Evolutionary conservation across 2,888 invertebrate species (phyloP).

Genomic region (Autographa gamma): DNA sequence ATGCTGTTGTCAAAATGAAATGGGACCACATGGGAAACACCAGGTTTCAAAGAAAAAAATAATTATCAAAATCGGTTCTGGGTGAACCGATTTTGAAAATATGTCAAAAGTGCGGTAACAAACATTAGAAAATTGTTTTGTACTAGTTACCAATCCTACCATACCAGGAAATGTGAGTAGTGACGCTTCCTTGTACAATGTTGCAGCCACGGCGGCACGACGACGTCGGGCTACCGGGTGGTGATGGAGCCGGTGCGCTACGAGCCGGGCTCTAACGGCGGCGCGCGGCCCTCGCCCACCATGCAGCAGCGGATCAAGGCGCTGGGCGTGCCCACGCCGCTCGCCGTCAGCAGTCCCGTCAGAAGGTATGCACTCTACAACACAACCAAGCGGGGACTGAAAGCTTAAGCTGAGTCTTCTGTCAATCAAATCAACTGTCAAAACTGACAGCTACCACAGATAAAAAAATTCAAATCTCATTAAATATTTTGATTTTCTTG

Average conservation of each 20-base stretch:
- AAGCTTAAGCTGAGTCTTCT: conserved; percentile 25
- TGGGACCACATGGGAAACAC: too few species aligned
- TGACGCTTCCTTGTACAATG: background rate
- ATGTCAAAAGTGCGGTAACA: too few species aligned
- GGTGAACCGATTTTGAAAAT: too few species aligned
- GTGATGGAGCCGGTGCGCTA: conserved; percentile 86
- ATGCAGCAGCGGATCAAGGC: conserved; percentile 97
- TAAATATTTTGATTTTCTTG: too few species aligned
- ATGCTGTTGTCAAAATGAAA: too few species aligned
- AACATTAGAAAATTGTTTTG: too few species aligned
- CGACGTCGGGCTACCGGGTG: conserved; percentile 85
- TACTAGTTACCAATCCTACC: too few species aligned
- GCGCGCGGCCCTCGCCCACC: conserved; percentile 92
- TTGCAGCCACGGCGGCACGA: conserved; percentile 83
- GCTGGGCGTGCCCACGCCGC: conserved; percentile 96
- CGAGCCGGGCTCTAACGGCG: conserved; percentile 80
- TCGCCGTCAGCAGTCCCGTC: conserved; percentile 96
- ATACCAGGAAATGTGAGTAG: background rate
- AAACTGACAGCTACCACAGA: background rate
- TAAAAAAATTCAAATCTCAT: background rate
- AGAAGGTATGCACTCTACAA: conserved; percentile 90
- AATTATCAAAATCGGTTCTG: too few species aligned
- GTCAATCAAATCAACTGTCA: background rate
- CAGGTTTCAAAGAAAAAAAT: too few species aligned
- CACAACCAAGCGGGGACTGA: conserved; percentile 54